A percentile compares a stretch with the other conserved stretches of the same genome.
Conservation (phyloP, 2,113 vertebrate species). For the Pogona vitticeps region DNA sequence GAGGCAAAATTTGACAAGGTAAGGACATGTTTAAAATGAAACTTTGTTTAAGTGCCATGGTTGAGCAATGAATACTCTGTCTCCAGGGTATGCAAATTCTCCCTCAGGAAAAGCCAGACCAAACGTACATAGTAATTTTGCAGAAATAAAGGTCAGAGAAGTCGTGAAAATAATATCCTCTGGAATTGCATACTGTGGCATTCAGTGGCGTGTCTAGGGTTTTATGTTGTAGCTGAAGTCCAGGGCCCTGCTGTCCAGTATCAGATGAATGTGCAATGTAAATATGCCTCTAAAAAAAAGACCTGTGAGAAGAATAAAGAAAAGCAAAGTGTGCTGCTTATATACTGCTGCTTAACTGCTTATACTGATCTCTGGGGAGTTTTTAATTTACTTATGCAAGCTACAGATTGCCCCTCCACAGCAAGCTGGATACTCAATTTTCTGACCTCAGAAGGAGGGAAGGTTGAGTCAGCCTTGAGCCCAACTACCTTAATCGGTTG, state of each 20-base stretch:
- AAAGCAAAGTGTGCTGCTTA: no score
- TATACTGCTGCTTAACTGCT: no score
- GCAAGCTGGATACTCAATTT: no score
- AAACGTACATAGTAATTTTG: background rate
- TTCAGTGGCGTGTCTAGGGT: background rate
- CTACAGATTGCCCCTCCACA: no score
- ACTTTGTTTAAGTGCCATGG: background rate
- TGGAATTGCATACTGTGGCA: background rate
- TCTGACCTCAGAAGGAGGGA: no score
- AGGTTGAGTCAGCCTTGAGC: no score
- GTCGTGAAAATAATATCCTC: background rate
- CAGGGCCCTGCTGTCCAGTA: background rate
- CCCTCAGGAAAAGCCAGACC: background rate
- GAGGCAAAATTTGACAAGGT: background rate
- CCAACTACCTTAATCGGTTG: no score
- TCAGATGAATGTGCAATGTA: background rate
- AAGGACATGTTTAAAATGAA: background rate
- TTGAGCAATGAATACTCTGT: background rate
- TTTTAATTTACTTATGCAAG: no score
- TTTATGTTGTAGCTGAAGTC: background rate
- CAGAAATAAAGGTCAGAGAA: background rate
- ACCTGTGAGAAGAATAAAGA: no score
- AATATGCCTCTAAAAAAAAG: no score
- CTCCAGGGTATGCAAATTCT: background rate
- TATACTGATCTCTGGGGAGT: no score